A percentile compares a stretch with the other conserved stretches of the same genome.
Evolutionary conservation across 2,113 vertebrate genomes (phyloP).

Genomic region (Sitta europaea): DNA sequence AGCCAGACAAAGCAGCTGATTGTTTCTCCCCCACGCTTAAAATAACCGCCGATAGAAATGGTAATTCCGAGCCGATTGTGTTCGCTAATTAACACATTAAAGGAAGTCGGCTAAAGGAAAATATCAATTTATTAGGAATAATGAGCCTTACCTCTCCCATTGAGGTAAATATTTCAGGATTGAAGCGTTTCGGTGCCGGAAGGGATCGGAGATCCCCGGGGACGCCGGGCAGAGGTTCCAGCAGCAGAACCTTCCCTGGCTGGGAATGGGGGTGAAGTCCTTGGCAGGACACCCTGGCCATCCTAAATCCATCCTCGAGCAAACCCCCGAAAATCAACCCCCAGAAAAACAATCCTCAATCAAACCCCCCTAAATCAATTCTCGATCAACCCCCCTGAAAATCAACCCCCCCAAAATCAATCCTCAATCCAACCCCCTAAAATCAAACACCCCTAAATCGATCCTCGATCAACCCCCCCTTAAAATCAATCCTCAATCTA

Average conservation of each 20-base stretch:
- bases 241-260: accelerated
- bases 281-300: not conserved
- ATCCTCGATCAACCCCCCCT: too few relatives aligned
- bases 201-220: not conserved
- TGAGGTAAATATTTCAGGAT: not conserved
- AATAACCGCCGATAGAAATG: not conserved
- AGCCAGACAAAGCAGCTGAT: not conserved
- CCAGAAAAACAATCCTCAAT: too few relatives aligned
- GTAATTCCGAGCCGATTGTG: not conserved
- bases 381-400: too few relatives aligned
- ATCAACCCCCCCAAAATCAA: too few relatives aligned
- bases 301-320: too few relatives aligned
- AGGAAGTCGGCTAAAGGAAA: not conserved
- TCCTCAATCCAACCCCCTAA: too few relatives aligned
- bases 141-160: not conserved
- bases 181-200: not conserved
- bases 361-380: too few relatives aligned
- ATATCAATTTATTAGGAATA: not conserved
- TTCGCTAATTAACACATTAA: not conserved
- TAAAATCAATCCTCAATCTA: too few relatives aligned
- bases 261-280: not conserved
- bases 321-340: too few relatives aligned
- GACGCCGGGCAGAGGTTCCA: too few relatives aligned
- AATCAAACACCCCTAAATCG: too few relatives aligned
- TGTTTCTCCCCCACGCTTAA: not conserved